phyloP scores from a whole-genome alignment of 1,140 invertebrate genomes.

The Dicyema japonicum region DNA sequence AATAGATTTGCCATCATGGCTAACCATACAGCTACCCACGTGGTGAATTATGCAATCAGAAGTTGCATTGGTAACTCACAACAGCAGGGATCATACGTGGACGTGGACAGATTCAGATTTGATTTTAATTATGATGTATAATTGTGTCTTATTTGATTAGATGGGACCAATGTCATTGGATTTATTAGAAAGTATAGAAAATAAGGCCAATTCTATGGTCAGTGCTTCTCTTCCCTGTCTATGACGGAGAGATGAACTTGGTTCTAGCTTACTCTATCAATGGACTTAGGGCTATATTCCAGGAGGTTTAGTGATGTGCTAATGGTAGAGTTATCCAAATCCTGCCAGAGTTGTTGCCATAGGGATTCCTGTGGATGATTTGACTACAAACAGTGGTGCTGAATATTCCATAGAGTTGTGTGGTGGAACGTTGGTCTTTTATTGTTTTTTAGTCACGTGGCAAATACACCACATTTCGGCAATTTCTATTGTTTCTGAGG shows the following conservation, averaged over 20 bases:
- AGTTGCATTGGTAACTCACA: conserved; percentile 61
- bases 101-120: conserved; percentile 69
- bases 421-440: conserved; percentile 46
- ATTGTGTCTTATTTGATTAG: conserved; percentile 13
- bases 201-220: too few species aligned
- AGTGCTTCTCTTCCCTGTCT: too few species aligned
- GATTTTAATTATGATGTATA: conserved; percentile 32
- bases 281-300: conserved; percentile 81
- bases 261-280: conserved; percentile 54
- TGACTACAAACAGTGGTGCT: conserved; percentile 35
- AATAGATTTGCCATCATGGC: conserved; percentile 71
- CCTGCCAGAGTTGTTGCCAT: conserved; percentile 79
- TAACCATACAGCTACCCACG: conserved; percentile 92
- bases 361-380: conserved; percentile 53
- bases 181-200: conserved; percentile 38
- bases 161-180: conserved; percentile 46
- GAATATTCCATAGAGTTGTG: conserved; percentile 93
- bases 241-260: conserved; percentile 50
- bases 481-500: conserved; percentile 76
- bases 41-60: conserved; percentile 65
- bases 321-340: conserved; percentile 52
- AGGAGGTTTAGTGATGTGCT: conserved; percentile 36
- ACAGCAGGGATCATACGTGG: conserved; percentile 86
- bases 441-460: conserved; percentile 34
- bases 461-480: conserved; percentile 50